These are phyloP conservation scores for Drosophila suzukii DNA, from an alignment of 1,140 invertebrate species.

Conservation along the genomic window DNA sequence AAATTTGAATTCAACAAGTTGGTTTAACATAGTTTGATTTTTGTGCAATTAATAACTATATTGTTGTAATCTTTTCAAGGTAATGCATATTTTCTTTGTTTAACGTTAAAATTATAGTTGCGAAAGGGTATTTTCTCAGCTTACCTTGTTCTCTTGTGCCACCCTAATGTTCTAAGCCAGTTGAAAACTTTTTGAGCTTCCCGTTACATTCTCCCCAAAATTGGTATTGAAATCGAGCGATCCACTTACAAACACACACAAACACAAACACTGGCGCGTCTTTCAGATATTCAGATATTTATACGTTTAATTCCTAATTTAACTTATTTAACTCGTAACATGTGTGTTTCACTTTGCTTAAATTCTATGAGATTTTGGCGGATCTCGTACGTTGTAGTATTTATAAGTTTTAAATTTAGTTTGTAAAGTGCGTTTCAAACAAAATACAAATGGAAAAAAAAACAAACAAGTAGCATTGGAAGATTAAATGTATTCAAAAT, in stretches of 20 bases:
- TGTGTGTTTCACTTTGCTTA: conserved; percentile 59
- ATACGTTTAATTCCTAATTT: conserved; percentile 60
- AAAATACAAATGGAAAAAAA: conserved; percentile 26
- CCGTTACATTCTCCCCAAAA: conserved; percentile 38
- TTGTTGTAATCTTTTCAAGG: not conserved
- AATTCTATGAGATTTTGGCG: conserved; percentile 81
- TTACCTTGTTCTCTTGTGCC: conserved; percentile 40
- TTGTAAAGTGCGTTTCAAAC: conserved; percentile 68
- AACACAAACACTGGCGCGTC: conserved; percentile 43
- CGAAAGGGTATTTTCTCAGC: conserved; percentile 31
- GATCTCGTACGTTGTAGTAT: conserved; percentile 83
- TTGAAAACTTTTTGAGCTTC: conserved; percentile 35
- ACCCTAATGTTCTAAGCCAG: conserved; percentile 27
- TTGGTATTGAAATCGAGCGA: conserved; percentile 23
- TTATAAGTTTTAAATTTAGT: conserved; percentile 81
- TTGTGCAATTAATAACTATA: conserved; percentile 43
- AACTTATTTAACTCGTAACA: conserved; percentile 75
- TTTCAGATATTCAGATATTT: conserved; percentile 51
- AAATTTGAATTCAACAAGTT: conserved; percentile 11
- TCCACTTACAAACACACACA: conserved; percentile 35
- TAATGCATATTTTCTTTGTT: not conserved
- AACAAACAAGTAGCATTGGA: conserved; percentile 25
- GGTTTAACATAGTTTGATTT: conserved; percentile 2
- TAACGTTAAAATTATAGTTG: conserved; percentile 4
- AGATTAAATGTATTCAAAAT: conserved; percentile 58